Evolutionary conservation across 37 sponge, comb jelly and placozoan species (phyloP), one percentile per base, ranked within the genome.

Genomic region (Hormiphora californensis): DNA sequence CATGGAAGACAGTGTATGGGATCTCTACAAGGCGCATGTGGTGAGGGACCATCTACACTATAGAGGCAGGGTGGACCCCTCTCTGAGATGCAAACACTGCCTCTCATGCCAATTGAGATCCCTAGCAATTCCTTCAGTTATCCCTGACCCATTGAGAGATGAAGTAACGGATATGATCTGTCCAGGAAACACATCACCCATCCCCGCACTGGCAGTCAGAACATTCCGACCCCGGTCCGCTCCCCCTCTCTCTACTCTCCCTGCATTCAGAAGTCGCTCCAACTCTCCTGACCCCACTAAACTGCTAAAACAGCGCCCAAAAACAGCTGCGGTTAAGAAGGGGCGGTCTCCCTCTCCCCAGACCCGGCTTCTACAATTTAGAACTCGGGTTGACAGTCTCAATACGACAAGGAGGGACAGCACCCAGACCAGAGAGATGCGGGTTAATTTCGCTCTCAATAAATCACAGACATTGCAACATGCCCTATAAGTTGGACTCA

Each of bases 201-300:
- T 73, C 11, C 81, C 81, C 7, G 21, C 21, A 43, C 5, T 73
- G 1, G 81, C 81, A 1, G 17, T n/a, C 7, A 22, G 43, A 19
- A 73, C 81, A 11, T 73, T 73, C 81, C 81, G 81, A 19, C 81
- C 81, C n/a, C 44, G 44, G 23, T 73, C 81, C 44, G 81, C 81
- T 40, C 81, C 81, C 15, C 81, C 81, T n/a, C 81, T 73, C 46
- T n/a, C 43, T 12, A n/a, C 43, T 3, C 44, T 25, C 81, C 81
- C n/a, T n/a, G n/a, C n/a, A n/a, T n/a, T n/a, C n/a, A n/a, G n/a
- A n/a, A n/a, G n/a, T n/a, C n/a, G n/a, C n/a, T n/a, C n/a, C n/a
- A n/a, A n/a, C n/a, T n/a, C n/a, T n/a, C n/a, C n/a, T n/a, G n/a
- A n/a, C n/a, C n/a, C n/a, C n/a, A n/a, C n/a, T n/a, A n/a, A n/a